These are phyloP conservation scores for Gallinago solitaria DNA, from an alignment of 2,797 vertebrate genomes.

Conservation along the genomic window DNA sequence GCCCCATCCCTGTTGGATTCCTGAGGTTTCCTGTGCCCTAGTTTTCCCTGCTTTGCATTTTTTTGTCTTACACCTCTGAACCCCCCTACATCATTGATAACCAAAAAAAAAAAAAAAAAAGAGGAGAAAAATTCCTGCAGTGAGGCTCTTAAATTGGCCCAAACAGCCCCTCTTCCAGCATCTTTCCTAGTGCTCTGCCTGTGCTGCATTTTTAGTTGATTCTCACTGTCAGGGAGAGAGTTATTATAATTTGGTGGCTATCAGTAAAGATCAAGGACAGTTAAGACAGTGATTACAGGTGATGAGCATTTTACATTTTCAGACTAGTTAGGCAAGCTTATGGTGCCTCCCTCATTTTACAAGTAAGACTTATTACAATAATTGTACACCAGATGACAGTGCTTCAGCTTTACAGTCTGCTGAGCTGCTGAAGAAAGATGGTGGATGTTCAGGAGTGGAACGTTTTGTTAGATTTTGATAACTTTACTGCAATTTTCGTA, in stretches of 20 bases:
- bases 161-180: neutral
- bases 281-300: constrained; percentile 46
- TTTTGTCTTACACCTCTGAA: neutral
- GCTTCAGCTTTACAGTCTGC: constrained; percentile 34
- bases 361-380: constrained; percentile 38
- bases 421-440: neutral
- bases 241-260: neutral
- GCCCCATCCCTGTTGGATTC: neutral
- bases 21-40: constrained; percentile 26
- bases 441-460: constrained; percentile 13
- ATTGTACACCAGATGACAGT: constrained; percentile 20
- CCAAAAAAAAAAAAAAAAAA: neutral
- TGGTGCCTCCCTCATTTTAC: constrained; percentile 54
- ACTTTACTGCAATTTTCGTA: neutral
- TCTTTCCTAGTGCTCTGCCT: neutral
- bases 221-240: neutral
- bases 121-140: neutral
- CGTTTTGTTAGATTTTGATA: constrained; percentile 33
- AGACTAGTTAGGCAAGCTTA: constrained; percentile 56
- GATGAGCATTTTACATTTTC: constrained; percentile 46
- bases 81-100: neutral
- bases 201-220: neutral
- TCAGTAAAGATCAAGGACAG: constrained; percentile 51
- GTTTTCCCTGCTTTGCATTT: neutral
- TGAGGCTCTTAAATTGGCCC: neutral